A percentile compares a stretch with the other conserved stretches of the same genome.
These are phyloP conservation scores for Orchesella cincta DNA, from an alignment of 1,140 invertebrate genomes.

Conservation along the genomic window DNA sequence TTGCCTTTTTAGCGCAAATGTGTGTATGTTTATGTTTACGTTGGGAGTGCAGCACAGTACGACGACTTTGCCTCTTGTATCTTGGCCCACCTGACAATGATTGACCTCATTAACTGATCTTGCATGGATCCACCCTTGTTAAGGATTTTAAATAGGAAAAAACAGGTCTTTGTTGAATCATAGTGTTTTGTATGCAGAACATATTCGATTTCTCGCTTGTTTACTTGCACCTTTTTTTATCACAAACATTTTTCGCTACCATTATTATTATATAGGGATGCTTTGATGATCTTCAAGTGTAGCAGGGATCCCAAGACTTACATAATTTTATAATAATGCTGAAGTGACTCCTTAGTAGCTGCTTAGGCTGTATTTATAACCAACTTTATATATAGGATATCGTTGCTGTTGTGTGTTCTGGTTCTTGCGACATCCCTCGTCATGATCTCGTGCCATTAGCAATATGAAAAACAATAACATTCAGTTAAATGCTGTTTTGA, in stretches of 20 bases:
- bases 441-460: too few relatives aligned
- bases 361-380: too few relatives aligned
- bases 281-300: neutral
- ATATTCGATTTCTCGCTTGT: slow-evolving; percentile 2
- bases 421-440: too few relatives aligned
- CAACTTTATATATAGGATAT: too few relatives aligned
- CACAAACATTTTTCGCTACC: neutral
- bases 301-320: too few relatives aligned
- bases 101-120: slow-evolving; percentile 24
- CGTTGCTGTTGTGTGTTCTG: too few relatives aligned
- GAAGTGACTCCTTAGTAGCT: too few relatives aligned
- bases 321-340: too few relatives aligned
- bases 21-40: too few relatives aligned
- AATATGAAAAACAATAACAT: too few relatives aligned
- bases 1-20: too few relatives aligned
- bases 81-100: slow-evolving; percentile 21
- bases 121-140: slow-evolving; percentile 14
- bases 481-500: too few relatives aligned
- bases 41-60: neutral
- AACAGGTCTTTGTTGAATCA: slow-evolving; percentile 18
- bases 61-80: slow-evolving; percentile 20
- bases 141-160: neutral
- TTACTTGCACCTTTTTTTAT: slow-evolving; percentile 8
- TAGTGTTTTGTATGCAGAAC: neutral
- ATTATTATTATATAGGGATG: neutral